Evolutionary conservation across 2,888 invertebrate species (phyloP).

Genomic region (Cryptocephalus moraei): DNA sequence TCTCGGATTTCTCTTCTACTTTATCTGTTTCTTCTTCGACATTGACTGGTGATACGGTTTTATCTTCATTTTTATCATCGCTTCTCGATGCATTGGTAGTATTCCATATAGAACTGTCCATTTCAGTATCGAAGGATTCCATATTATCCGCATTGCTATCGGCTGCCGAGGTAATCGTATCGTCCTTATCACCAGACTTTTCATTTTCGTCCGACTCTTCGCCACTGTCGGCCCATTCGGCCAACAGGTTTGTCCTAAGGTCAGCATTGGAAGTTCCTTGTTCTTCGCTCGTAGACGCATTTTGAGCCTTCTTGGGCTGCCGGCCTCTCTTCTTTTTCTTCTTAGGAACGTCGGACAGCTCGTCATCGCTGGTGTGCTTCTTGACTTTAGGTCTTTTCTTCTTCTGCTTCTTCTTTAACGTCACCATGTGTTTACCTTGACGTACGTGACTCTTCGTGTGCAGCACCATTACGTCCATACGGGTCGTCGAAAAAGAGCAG

Average conservation of each 20-base stretch:
- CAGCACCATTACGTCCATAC: constrained; percentile 62
- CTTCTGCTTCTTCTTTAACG: neutral
- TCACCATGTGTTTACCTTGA: constrained; percentile 16
- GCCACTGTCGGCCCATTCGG: constrained; percentile 65
- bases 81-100: neutral
- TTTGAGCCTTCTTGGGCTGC: neutral
- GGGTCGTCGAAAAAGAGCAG: constrained; percentile 48
- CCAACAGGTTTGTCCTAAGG: constrained; percentile 58
- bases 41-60: neutral
- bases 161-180: no score
- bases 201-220: constrained; percentile 19
- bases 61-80: neutral
- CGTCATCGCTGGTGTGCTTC: neutral
- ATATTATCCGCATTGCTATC: no score
- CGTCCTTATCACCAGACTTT: no score
- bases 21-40: neutral
- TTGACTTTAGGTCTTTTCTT: constrained; percentile 3
- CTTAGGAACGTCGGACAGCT: neutral
- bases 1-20: neutral
- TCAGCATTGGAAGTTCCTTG: constrained; percentile 28
- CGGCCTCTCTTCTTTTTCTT: no score
- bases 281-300: neutral
- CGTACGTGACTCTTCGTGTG: constrained; percentile 58
- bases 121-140: neutral
- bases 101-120: neutral